A percentile compares a stretch with the other conserved stretches of the same genome.
Conservation (phyloP, 2,888 invertebrate genomes). For the Patella pellucida region DNA sequence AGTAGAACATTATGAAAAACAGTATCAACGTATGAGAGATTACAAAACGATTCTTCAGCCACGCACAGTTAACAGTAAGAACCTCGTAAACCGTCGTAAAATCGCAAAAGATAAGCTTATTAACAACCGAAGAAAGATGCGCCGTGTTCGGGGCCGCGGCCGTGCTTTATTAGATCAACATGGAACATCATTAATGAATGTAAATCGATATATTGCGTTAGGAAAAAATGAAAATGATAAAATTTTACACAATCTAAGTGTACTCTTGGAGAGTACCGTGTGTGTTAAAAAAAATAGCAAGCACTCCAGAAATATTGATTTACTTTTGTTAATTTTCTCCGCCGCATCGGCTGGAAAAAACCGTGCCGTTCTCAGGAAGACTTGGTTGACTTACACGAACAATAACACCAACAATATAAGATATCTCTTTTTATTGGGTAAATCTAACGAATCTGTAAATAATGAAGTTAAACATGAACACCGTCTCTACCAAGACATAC, state of each 20-base stretch:
- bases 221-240: background rate
- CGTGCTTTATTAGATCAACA: background rate
- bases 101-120: background rate
- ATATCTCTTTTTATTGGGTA: background rate
- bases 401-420: background rate
- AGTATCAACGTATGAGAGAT: too few relatives aligned
- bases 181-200: background rate
- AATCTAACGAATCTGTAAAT: background rate
- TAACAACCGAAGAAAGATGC: background rate
- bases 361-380: background rate
- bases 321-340: background rate
- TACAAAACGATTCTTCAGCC: background rate
- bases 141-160: background rate
- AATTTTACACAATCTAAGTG: background rate
- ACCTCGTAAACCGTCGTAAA: background rate
- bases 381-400: background rate
- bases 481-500: slow-evolving; percentile 14
- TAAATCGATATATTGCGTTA: background rate
- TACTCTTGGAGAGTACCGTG: background rate
- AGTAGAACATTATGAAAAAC: too few relatives aligned
- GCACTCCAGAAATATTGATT: background rate
- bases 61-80: background rate
- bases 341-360: background rate
- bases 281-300: background rate
- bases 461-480: background rate